Evolutionary conservation across 2,113 vertebrate species (phyloP).

Genomic region (Ceratotherium simum): DNA sequence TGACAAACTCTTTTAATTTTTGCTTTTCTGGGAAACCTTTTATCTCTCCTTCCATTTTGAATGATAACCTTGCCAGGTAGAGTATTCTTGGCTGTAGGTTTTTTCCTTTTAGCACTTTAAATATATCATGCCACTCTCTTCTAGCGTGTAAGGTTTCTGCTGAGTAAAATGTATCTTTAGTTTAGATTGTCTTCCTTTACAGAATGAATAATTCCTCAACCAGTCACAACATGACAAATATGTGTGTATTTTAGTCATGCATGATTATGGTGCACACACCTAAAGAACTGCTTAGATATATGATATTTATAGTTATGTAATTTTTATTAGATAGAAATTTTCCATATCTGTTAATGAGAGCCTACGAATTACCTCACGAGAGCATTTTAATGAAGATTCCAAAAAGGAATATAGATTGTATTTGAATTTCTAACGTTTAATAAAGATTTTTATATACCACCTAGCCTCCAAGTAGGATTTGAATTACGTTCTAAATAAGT

Average conservation of each 20-base stretch:
- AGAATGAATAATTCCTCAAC: not conserved
- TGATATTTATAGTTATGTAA: not conserved
- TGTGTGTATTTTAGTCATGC: not conserved
- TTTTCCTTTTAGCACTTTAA: too few species aligned
- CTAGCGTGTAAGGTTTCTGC: too few species aligned
- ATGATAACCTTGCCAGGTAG: too few species aligned
- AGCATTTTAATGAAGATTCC: not conserved
- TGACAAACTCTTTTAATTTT: too few species aligned
- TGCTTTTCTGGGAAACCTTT: too few species aligned
- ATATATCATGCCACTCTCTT: too few species aligned
- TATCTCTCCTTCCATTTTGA: too few species aligned
- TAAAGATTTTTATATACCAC: not conserved
- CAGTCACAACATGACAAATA: not conserved
- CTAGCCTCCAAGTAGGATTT: not conserved
- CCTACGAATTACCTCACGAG: not conserved
- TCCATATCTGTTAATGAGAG: not conserved
- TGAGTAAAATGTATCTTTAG: not conserved
- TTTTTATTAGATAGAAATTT: not conserved
- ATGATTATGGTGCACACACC: not conserved
- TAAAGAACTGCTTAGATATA: not conserved
- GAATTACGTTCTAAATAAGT: not conserved
- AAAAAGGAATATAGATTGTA: not conserved
- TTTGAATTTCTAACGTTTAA: conserved; percentile 1
- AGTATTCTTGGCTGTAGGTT: too few species aligned
- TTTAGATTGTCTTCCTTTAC: not conserved